These are phyloP conservation scores for Achroia grisella DNA, from an alignment of 1,140 invertebrate genomes.

Conservation along the genomic window DNA sequence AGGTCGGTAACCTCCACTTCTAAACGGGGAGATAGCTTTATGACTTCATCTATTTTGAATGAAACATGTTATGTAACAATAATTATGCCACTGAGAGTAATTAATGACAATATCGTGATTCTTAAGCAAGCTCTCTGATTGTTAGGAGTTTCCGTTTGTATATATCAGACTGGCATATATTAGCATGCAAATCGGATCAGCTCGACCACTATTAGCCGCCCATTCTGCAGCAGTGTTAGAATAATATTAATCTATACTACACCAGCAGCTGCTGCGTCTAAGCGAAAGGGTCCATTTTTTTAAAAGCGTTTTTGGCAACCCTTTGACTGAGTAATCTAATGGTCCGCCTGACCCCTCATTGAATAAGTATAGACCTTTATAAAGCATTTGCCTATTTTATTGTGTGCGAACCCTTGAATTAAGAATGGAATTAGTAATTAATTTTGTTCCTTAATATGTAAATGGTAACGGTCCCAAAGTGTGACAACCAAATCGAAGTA, in stretches of 20 bases:
- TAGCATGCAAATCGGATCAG: conserved; percentile 31
- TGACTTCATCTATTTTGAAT: conserved; percentile 57
- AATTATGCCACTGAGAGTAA: conserved; percentile 8
- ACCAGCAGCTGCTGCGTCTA: conserved; percentile 43
- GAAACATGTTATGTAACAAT: conserved; percentile 35
- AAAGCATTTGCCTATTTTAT: conserved; percentile 27
- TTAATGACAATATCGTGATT: conserved; percentile 12
- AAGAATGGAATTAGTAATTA: conserved; percentile 11
- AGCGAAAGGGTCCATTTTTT: conserved; percentile 37
- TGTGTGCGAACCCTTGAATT: conserved; percentile 18
- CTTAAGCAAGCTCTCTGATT: conserved; percentile 6
- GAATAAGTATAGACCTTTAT: conserved; percentile 28
- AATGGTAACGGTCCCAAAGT: too few relatives aligned
- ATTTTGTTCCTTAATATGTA: too few relatives aligned
- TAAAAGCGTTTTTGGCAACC: conserved; percentile 61
- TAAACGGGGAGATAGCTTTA: conserved; percentile 39
- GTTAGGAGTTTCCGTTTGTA: conserved; percentile 14
- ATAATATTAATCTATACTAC: conserved; percentile 46
- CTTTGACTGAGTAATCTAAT: conserved; percentile 59
- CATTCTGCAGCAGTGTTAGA: conserved; percentile 38
- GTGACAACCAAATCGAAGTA: neutral
- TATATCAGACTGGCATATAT: conserved; percentile 12
- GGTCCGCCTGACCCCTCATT: conserved; percentile 38
- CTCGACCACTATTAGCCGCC: conserved; percentile 16
- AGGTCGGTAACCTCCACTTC: conserved; percentile 44